Conservation (phyloP, 2,888 invertebrate genomes). For the Leptarthrus brevirostris region DNA sequence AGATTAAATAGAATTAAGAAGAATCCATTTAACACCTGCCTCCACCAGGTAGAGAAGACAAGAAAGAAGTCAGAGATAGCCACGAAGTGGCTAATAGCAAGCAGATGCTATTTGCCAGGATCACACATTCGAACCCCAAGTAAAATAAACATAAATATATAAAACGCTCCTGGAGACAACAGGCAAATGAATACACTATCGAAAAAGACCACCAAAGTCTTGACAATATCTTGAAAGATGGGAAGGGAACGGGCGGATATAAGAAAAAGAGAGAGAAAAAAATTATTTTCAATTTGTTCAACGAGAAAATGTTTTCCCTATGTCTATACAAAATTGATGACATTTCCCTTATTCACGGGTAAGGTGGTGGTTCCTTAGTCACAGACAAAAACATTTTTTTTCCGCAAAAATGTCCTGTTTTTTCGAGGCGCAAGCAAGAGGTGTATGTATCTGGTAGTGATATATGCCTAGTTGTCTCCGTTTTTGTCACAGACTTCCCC, state of each 20-base stretch:
- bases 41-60: not conserved
- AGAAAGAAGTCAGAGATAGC: conserved; percentile 23
- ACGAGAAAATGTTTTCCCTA: conserved; percentile 52
- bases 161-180: conserved; percentile 37
- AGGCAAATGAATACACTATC: conserved; percentile 41
- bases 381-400: conserved; percentile 47
- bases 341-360: conserved; percentile 52
- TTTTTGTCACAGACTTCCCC: not conserved
- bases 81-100: conserved; percentile 26
- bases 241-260: conserved; percentile 10
- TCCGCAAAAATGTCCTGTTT: conserved; percentile 8
- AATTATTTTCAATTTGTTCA: conserved; percentile 52
- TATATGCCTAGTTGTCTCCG: conserved; percentile 15
- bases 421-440: not conserved
- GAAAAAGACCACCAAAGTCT: conserved; percentile 31
- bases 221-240: conserved; percentile 7
- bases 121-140: conserved; percentile 15
- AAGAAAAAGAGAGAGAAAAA: conserved; percentile 46
- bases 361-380: conserved; percentile 49
- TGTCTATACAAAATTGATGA: conserved; percentile 54
- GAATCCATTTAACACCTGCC: conserved; percentile 50
- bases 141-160: conserved; percentile 32
- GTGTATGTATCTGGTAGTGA: conserved; percentile 11
- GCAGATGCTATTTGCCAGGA: conserved; percentile 13
- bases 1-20: conserved; percentile 50